These are phyloP conservation scores for Chaenocephalus aceratus DNA, from an alignment of 2,113 vertebrate genomes.

Conservation along the genomic window DNA sequence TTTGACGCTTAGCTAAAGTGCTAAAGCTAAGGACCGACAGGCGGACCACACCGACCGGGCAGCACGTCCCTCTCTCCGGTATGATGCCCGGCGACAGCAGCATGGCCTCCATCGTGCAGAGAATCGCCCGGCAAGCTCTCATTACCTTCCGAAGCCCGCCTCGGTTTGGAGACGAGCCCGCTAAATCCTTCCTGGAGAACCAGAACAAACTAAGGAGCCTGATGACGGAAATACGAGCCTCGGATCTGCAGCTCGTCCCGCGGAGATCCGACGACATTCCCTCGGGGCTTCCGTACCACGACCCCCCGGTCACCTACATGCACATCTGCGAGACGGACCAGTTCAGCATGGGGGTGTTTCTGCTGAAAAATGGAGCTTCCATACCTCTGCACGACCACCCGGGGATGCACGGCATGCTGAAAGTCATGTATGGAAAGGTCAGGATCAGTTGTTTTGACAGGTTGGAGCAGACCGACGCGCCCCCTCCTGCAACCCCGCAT, in stretches of 20 bases:
- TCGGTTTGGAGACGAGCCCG: constrained; percentile 62
- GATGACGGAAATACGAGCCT: constrained; percentile 88
- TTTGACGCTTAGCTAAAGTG: constrained; percentile 24
- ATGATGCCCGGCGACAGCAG: constrained; percentile 88
- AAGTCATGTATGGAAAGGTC: constrained; percentile 93
- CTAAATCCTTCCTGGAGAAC: constrained; percentile 83
- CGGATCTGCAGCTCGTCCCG: constrained; percentile 89
- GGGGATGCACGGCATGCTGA: constrained; percentile 95
- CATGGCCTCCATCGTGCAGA: constrained; percentile 91
- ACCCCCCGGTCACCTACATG: constrained; percentile 94
- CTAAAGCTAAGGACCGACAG: neutral
- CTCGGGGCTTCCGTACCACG: constrained; percentile 43
- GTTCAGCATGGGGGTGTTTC: constrained; percentile 97
- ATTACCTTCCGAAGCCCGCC: constrained; percentile 85
- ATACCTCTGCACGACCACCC: constrained; percentile 98
- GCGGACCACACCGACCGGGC: neutral
- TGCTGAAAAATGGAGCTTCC: constrained; percentile 90
- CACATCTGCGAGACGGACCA: constrained; percentile 93
- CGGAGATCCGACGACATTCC: constrained; percentile 77
- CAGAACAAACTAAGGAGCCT: constrained; percentile 85
- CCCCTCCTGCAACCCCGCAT: constrained; percentile 18
- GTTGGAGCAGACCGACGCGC: constrained; percentile 67
- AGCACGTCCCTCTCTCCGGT: constrained; percentile 24
- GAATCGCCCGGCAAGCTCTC: constrained; percentile 90
- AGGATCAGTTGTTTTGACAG: constrained; percentile 93